Conservation (phyloP, 2,797 vertebrate genomes). For the Rhinichthys osculus region DNA sequence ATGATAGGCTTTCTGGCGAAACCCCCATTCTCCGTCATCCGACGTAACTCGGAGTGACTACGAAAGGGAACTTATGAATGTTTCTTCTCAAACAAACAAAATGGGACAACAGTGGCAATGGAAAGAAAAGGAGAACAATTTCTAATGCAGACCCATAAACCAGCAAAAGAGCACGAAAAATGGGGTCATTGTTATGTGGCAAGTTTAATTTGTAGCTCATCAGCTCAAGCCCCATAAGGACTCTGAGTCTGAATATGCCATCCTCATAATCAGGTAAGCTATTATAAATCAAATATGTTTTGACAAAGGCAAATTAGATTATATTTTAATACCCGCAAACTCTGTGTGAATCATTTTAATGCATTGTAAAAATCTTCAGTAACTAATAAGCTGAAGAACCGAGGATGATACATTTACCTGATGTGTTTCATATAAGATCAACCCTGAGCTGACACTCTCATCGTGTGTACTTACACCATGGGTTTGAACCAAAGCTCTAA, state of each 20-base stretch:
- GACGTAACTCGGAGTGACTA: too few relatives aligned
- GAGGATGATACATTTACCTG: neutral
- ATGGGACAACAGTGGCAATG: neutral
- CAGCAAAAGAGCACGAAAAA: neutral
- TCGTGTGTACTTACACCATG: neutral
- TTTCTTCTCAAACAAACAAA: constrained; percentile 12
- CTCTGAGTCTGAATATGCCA: neutral
- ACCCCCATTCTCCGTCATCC: too few relatives aligned
- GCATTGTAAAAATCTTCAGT: neutral
- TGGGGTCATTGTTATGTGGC: constrained; percentile 10
- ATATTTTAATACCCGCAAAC: neutral
- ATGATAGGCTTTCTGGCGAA: too few relatives aligned
- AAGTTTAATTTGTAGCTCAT: constrained; percentile 39
- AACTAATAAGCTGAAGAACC: neutral
- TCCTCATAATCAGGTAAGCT: constrained; percentile 5
- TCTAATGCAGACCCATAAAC: constrained; percentile 9
- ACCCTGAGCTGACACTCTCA: constrained; percentile 8
- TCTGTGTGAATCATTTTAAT: neutral
- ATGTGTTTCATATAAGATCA: constrained; percentile 2
- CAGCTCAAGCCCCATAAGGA: constrained; percentile 1
- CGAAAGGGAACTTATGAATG: neutral
- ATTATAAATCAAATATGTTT: neutral
- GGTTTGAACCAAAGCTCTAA: neutral
- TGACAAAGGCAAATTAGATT: neutral
- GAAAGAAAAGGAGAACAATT: neutral